These are phyloP conservation scores for Amblyornis subalaris DNA, from an alignment of 2,113 vertebrate genomes.

Conservation along the genomic window DNA sequence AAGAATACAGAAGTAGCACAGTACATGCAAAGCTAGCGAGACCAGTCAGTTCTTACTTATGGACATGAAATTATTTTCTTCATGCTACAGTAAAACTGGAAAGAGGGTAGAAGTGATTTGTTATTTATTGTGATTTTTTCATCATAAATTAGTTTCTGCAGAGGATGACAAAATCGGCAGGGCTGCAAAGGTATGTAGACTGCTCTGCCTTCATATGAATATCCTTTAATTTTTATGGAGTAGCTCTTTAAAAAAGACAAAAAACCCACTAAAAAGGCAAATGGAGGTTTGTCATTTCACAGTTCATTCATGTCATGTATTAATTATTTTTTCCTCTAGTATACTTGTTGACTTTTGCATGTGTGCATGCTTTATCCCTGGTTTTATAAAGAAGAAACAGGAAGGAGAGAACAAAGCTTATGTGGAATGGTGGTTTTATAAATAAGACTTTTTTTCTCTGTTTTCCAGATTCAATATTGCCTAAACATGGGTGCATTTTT, in stretches of 20 bases:
- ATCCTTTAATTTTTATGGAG: not conserved
- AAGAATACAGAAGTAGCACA: not conserved
- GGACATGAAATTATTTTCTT: not conserved
- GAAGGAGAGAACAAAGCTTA: not conserved
- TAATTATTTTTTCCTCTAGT: not conserved
- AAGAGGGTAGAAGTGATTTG: not conserved
- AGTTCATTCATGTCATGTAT: fast-evolving
- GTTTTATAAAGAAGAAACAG: not conserved
- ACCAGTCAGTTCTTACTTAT: not conserved
- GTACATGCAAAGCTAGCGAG: not conserved
- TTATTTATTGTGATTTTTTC: not conserved
- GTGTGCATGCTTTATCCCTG: not conserved
- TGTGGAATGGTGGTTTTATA: not conserved
- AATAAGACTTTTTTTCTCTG: slow-evolving; percentile 36
- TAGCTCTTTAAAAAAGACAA: not conserved
- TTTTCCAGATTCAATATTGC: slow-evolving; percentile 78
- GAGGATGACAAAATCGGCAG: not conserved
- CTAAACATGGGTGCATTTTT: slow-evolving; percentile 98
- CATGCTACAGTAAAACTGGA: not conserved
- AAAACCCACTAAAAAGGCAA: not conserved
- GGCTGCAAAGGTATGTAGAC: not conserved
- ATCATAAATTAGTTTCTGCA: not conserved
- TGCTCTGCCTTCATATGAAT: not conserved
- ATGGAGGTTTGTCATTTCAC: not conserved
- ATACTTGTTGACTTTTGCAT: not conserved